Evolutionary conservation across 2,888 invertebrate species (phyloP).

Genomic region (Spodoptera picta): DNA sequence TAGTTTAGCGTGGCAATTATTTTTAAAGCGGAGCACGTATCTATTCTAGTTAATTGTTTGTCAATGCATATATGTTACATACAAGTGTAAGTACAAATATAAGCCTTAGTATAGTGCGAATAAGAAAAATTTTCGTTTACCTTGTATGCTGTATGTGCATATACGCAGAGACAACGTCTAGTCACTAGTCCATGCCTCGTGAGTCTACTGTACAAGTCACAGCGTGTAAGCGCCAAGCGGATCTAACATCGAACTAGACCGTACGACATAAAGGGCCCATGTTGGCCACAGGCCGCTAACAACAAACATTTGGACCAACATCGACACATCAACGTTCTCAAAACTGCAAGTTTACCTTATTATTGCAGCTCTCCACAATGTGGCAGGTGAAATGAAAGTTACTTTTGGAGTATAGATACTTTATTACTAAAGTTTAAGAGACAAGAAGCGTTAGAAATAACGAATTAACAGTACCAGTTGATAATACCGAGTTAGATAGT

Average conservation of each 20-base stretch:
- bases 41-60: constrained; percentile 43
- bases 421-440: constrained; percentile 86
- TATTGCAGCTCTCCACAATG: constrained; percentile 81
- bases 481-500: constrained; percentile 49
- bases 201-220: constrained; percentile 55
- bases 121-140: constrained; percentile 35
- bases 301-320: constrained; percentile 75
- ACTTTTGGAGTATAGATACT: constrained; percentile 87
- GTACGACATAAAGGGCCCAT: constrained; percentile 77
- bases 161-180: constrained; percentile 49
- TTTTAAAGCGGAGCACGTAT: constrained; percentile 47
- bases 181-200: constrained; percentile 41
- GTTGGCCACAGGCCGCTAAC: constrained; percentile 64
- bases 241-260: constrained; percentile 81
- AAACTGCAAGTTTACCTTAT: constrained; percentile 81
- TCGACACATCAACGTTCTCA: constrained; percentile 70
- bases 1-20: constrained; percentile 48
- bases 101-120: constrained; percentile 46
- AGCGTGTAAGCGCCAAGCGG: constrained; percentile 80
- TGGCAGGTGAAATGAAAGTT: constrained; percentile 87
- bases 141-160: constrained; percentile 41
- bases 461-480: constrained; percentile 63
- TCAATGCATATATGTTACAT: constrained; percentile 59
- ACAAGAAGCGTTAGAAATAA: constrained; percentile 81
- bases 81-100: constrained; percentile 34